phyloP scores from a whole-genome alignment of 2,113 vertebrate species.

The Pseudorhombus dupliciocellatus region DNA sequence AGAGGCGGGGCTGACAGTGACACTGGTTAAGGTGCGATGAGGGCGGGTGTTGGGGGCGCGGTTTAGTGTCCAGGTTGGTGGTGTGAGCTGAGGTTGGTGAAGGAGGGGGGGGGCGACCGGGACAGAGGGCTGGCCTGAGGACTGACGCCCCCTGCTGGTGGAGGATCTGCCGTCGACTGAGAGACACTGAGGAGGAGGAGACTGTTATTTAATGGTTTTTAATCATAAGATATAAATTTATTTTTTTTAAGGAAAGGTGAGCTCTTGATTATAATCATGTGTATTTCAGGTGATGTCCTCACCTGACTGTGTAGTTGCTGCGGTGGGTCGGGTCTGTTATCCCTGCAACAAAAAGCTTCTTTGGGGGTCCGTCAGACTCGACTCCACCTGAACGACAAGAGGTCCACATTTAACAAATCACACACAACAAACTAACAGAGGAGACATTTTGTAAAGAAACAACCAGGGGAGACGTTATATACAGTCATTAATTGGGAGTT shows the following conservation, averaged over 20 bases:
- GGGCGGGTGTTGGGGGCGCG: background rate
- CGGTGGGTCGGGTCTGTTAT: conserved; percentile 78
- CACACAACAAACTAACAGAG: too few species aligned
- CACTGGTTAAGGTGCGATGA: conserved; percentile 22
- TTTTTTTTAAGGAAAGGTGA: too few species aligned
- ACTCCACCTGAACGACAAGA: conserved; percentile 73
- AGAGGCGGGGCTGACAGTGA: conserved; percentile 34
- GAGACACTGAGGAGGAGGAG: conserved; percentile 69
- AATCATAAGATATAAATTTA: too few species aligned
- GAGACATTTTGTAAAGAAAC: too few species aligned
- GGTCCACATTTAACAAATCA: background rate
- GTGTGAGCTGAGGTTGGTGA: conserved; percentile 73
- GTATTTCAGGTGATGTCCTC: background rate
- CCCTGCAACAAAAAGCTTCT: conserved; percentile 85
- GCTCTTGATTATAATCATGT: too few species aligned
- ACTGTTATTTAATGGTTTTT: too few species aligned
- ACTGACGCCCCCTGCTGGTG: conserved; percentile 60
- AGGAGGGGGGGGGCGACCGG: conserved; percentile 72
- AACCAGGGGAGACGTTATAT: background rate
- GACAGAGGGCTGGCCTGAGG: conserved; percentile 70
- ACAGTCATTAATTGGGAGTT: background rate
- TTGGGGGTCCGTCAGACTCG: conserved; percentile 84
- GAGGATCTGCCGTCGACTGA: conserved; percentile 66
- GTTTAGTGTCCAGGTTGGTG: conserved; percentile 63
- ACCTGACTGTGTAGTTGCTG: conserved; percentile 81